Base-by-base conservation (phyloP, 2,113 vertebrate species). In the Sinocyclocheilus rhinocerous region DNA sequence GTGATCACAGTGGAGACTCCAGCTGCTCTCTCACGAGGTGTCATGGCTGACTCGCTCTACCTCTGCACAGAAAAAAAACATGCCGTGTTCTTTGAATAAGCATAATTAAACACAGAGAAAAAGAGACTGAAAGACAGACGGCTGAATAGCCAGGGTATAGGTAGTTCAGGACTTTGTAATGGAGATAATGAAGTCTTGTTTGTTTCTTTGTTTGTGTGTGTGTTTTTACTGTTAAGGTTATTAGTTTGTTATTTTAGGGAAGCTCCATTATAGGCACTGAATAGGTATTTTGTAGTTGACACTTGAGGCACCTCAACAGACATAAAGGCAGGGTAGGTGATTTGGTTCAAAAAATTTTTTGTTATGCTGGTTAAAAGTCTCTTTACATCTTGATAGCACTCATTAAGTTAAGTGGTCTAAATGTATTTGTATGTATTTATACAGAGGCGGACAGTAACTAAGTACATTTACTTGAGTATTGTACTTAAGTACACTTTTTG, bases 1-100 rank as follows among this genome's bases (percentile, higher is more conserved):
- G 65, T 87, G 84, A 85, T 88, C n/a, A 69, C 39, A 65, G 76
- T 77, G 86, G 65, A 73, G 78, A 61, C 50, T 85, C 36, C 81
- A 84, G 48, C 57, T 86, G 87, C 26, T 78, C 65, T 63, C 65
- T 72, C 36, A 45, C 22, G 13, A 50, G 73, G 69, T 85, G 81
- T 72, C 42, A 65, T 70, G 52, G 16, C 48, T 72, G 36, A 33
- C 82, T 63, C 26, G 8, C 76, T 80, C 16, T 48, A 18, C 22
- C 48, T 24, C 86, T 57, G 6, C 84, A 90, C 86, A 88, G 26
- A 42, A 75, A 45, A 45, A 39, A 5, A 70, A 70, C 76, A 61
- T 6, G 10, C 12, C 9, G 45, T 39, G 55, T 20, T 12, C 59
- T 79, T 77, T 83, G 50, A 39, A 55, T 59, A n/a, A 50, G 22